A percentile compares a stretch with the other conserved stretches of the same genome.
These are phyloP conservation scores for Corythaeola cristata DNA, from an alignment of 2,113 vertebrate genomes.

Conservation along the genomic window DNA sequence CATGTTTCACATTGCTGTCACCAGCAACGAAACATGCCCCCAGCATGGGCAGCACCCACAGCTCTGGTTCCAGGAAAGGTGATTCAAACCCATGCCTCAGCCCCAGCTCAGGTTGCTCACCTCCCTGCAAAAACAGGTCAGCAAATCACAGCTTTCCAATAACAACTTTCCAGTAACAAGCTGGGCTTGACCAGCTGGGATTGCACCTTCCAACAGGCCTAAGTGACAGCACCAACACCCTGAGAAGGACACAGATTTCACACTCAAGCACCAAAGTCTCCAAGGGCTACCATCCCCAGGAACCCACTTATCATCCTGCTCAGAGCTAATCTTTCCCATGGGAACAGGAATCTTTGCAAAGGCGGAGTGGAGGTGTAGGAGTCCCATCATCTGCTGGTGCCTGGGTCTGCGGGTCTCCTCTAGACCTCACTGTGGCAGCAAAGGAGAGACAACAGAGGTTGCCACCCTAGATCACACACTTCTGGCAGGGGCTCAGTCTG, in stretches of 20 bases:
- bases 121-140: neutral
- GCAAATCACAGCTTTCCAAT: neutral
- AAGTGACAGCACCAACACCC: neutral
- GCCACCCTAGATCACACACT: neutral
- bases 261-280: neutral
- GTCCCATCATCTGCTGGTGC: neutral
- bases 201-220: neutral
- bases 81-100: neutral
- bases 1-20: neutral
- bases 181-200: neutral
- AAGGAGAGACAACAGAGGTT: neutral
- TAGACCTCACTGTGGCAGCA: neutral
- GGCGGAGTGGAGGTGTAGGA: neutral
- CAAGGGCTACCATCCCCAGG: neutral
- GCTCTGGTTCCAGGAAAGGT: neutral
- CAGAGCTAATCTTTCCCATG: neutral
- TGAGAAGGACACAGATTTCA: neutral
- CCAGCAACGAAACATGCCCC: neutral
- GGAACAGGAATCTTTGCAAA: neutral
- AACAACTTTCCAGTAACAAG: constrained; percentile 3
- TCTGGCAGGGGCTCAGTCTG: neutral
- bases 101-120: neutral
- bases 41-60: neutral
- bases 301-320: neutral
- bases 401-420: neutral